Conservation (phyloP, 2,797 vertebrate species). For the Hoplostethus mediterraneus region DNA sequence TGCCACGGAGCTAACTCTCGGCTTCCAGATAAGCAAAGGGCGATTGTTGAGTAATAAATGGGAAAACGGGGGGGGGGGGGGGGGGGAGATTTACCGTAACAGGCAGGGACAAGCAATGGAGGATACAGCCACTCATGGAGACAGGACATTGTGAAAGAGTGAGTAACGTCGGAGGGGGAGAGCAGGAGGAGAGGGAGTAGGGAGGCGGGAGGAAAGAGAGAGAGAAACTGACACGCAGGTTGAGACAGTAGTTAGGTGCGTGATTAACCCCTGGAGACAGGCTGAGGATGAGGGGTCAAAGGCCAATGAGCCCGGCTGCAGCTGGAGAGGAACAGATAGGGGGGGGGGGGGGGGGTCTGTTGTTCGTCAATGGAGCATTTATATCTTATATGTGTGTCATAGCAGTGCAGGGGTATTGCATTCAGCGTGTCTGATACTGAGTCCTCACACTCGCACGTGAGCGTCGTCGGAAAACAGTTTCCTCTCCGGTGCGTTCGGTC, state of each 20-base stretch:
- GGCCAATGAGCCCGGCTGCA: slow-evolving; percentile 72
- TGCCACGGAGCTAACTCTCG: slow-evolving; percentile 19
- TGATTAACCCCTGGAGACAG: slow-evolving; percentile 88
- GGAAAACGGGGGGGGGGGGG: slow-evolving; percentile 26
- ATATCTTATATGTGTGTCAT: slow-evolving; percentile 13
- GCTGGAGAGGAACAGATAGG: slow-evolving; percentile 56
- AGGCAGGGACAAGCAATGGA: slow-evolving; percentile 53
- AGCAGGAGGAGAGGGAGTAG: slow-evolving; percentile 21
- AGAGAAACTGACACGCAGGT: slow-evolving; percentile 41
- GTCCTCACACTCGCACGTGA: background rate
- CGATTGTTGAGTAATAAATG: slow-evolving; percentile 23
- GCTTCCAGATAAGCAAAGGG: slow-evolving; percentile 20
- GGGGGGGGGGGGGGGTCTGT: slow-evolving; percentile 36
- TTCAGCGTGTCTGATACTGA: slow-evolving; percentile 22
- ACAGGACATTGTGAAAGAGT: slow-evolving; percentile 53
- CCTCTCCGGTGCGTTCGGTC: slow-evolving; percentile 6
- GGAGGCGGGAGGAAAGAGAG: background rate
- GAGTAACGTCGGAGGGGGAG: slow-evolving; percentile 35
- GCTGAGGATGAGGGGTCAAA: slow-evolving; percentile 64
- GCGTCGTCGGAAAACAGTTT: slow-evolving; percentile 13
- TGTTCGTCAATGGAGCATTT: slow-evolving; percentile 38
- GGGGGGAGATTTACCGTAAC: slow-evolving; percentile 46
- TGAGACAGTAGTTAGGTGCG: slow-evolving; percentile 78
- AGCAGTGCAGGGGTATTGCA: slow-evolving; percentile 19
- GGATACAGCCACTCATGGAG: slow-evolving; percentile 32